Evolutionary conservation across 2,888 invertebrate species (phyloP), one percentile per base, ranked within the genome.

Genomic region (Toxonevra muliebris): DNA sequence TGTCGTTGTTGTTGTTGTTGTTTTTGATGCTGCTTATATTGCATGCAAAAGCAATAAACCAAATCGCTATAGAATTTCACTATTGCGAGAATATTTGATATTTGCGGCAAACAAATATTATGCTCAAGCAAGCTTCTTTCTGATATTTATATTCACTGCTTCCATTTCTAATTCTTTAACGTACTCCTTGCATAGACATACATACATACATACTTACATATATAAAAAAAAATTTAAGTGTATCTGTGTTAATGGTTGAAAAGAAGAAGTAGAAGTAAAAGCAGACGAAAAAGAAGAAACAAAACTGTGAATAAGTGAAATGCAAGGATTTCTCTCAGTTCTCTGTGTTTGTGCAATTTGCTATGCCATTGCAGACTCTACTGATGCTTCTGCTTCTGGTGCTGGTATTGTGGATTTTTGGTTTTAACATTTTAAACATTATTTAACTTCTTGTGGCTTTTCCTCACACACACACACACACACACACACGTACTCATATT

Each of bases 371-470:
- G 13, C 15, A 48, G 15, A 2, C 20, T 61, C 66, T 65, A 48
- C 55, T 60, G 45, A 59, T 64, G 60, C 61, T 69, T 20, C 40
- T 17, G 8, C 12, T 70, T 68, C 65, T 68, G 69, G 69, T 70
- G 69, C 65, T 68, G 69, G 69, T 72, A 69, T 70, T 72, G 69
- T 67, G 69, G 66, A 73, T 71, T 70, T 71, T 65, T 61, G 63
- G 30, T 30, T 30, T 70, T 59, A 64, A 69, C 69, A 70, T 73
- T 72, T 74, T 71, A 71, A 70, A 69, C 70, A 71, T 69, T 69
- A 70, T 73, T 70, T 73, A 72, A 71, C 73, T 73, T 69, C 61
- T 70, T 70, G 69, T 62, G 69, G 70, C 66, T 71, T 68, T 45
- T 12, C 40, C 41, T 48, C 15, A 30, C 57, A 43, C 40, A 15